Conservation (phyloP, 2,888 invertebrate genomes). For the Drosophila quinaria region DNA sequence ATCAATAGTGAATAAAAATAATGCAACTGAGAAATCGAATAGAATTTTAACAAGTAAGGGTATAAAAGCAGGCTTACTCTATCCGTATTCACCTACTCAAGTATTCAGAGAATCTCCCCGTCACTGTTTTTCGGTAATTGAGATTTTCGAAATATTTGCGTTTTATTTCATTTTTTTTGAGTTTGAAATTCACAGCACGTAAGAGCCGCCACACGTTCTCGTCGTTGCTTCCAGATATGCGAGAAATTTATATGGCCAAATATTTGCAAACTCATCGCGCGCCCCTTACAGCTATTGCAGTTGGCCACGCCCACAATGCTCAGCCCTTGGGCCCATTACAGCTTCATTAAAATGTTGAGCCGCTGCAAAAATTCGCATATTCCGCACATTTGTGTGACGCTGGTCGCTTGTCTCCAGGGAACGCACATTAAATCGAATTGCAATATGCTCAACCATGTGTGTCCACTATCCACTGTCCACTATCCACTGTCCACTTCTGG, state of each 20-base stretch:
- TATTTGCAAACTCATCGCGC: constrained; percentile 57
- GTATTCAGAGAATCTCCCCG: constrained; percentile 7
- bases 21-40: no score
- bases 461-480: constrained; percentile 1
- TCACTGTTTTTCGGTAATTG: constrained; percentile 24
- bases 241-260: constrained; percentile 74
- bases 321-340: constrained; percentile 58
- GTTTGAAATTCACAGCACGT: constrained; percentile 66
- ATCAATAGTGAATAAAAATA: no score
- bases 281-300: constrained; percentile 30
- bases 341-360: constrained; percentile 68
- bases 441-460: constrained; percentile 38
- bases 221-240: constrained; percentile 51
- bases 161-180: constrained; percentile 3
- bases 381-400: constrained; percentile 41
- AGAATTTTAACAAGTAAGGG: no score
- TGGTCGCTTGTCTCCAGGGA: constrained; percentile 27
- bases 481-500: not conserved
- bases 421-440: constrained; percentile 59
- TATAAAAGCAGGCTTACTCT: no score
- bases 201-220: constrained; percentile 48
- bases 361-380: constrained; percentile 55
- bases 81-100: not conserved
- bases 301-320: constrained; percentile 36
- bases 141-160: constrained; percentile 29